Percentiles rank a stretch among this genome's conserved stretches.
Evolutionary conservation across 1,140 invertebrate species (phyloP).

Genomic region (Formica selysi): DNA sequence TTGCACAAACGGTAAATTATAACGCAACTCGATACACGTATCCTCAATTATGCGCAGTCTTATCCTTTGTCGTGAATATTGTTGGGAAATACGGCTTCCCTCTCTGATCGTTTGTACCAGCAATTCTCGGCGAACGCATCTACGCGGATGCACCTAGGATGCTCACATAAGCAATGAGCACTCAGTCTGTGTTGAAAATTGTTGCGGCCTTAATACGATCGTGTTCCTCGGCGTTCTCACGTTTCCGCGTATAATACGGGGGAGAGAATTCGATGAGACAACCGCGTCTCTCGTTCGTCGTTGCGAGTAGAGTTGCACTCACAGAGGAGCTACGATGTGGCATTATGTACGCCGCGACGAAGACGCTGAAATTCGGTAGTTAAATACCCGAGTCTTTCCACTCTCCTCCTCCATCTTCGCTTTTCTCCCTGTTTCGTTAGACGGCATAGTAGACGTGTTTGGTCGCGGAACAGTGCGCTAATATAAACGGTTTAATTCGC

Average conservation of each 20-base stretch:
- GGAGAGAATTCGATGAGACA: slow-evolving; percentile 39
- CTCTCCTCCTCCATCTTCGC: slow-evolving; percentile 1
- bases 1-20: neutral
- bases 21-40: neutral
- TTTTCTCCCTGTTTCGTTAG: slow-evolving; percentile 53
- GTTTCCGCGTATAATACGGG: slow-evolving; percentile 44
- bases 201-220: slow-evolving; percentile 66
- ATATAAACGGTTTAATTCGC: slow-evolving; percentile 62
- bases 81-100: slow-evolving; percentile 8
- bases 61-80: slow-evolving; percentile 28
- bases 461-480: slow-evolving; percentile 59
- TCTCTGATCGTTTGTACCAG: slow-evolving; percentile 25
- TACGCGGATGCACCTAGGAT: slow-evolving; percentile 18
- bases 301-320: neutral
- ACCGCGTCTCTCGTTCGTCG: slow-evolving; percentile 30
- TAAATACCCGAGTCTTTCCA: slow-evolving; percentile 61
- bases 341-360: slow-evolving; percentile 27
- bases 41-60: slow-evolving; percentile 29
- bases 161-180: slow-evolving; percentile 64
- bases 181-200: slow-evolving; percentile 58
- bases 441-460: slow-evolving; percentile 38
- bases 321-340: slow-evolving; percentile 2
- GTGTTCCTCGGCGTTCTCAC: slow-evolving; percentile 54
- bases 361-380: slow-evolving; percentile 63
- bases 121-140: neutral